Percentiles rank a stretch among this genome's conserved stretches.
These are phyloP conservation scores for Poecilobothrus nobilitatus DNA, from an alignment of 2,888 invertebrate species.

Conservation along the genomic window DNA sequence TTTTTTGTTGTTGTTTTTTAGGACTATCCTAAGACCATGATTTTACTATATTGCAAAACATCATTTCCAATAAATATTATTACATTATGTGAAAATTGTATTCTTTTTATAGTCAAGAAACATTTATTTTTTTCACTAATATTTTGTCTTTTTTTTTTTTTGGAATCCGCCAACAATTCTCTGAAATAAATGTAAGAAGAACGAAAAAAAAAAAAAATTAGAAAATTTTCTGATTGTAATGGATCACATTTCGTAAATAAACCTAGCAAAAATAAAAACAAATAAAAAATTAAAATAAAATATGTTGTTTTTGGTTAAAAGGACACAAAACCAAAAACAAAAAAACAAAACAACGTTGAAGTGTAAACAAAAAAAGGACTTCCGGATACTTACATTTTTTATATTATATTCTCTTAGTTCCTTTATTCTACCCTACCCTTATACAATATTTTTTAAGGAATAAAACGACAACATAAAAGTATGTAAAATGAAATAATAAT, in stretches of 20 bases:
- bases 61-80: background rate
- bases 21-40: background rate
- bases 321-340: too few species aligned
- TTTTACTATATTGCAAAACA: background rate
- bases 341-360: background rate
- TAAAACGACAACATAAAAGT: too few species aligned
- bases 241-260: background rate
- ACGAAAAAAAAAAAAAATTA: background rate
- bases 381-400: background rate
- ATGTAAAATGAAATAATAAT: too few species aligned
- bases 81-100: background rate
- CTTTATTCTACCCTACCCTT: too few species aligned
- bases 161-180: background rate
- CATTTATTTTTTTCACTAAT: too few species aligned
- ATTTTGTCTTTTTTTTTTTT: background rate
- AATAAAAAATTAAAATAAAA: background rate
- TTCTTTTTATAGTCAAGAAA: background rate
- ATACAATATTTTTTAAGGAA: too few species aligned
- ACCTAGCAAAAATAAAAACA: background rate
- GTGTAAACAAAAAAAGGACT: background rate
- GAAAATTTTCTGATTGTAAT: constrained; percentile 3
- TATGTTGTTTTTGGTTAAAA: background rate
- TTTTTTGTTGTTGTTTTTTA: background rate
- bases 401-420: background rate
- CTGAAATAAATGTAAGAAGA: too few species aligned